Evolutionary conservation across 2,888 invertebrate genomes (phyloP).

Genomic region (Teleiodes luculella): DNA sequence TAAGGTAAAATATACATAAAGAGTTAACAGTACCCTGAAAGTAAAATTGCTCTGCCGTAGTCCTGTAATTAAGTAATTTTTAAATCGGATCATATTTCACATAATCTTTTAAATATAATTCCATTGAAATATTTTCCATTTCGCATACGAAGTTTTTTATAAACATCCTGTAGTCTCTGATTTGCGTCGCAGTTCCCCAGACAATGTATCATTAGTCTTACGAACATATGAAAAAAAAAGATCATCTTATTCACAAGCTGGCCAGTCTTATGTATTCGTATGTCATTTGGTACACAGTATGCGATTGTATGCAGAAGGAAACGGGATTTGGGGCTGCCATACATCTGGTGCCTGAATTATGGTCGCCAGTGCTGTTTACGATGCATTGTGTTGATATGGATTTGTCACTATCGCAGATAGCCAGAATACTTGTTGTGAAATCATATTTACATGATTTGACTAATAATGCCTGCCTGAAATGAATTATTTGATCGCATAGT

Average conservation of each 20-base stretch:
- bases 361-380: background rate
- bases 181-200: conserved; percentile 28
- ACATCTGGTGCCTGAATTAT: conserved; percentile 2
- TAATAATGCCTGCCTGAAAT: background rate
- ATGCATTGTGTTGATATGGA: conserved; percentile 4
- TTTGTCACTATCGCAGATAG: background rate
- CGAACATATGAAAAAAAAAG: no score
- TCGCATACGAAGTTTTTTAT: no score
- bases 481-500: no score
- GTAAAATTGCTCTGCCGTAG: no score
- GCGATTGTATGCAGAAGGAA: conserved; percentile 8
- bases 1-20: no score
- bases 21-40: no score
- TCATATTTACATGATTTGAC: background rate
- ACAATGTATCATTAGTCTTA: conserved; percentile 48
- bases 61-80: no score
- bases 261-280: background rate
- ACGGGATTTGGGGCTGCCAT: conserved; percentile 5
- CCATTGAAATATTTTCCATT: no score
- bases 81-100: no score
- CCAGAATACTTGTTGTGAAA: conserved; percentile 1
- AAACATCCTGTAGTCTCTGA: conserved; percentile 24
- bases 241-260: conserved; percentile 26
- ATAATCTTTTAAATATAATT: no score
- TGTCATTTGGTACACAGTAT: background rate